Evolutionary conservation across 2,888 invertebrate species (phyloP).

Genomic region (Eristalis pertinax): DNA sequence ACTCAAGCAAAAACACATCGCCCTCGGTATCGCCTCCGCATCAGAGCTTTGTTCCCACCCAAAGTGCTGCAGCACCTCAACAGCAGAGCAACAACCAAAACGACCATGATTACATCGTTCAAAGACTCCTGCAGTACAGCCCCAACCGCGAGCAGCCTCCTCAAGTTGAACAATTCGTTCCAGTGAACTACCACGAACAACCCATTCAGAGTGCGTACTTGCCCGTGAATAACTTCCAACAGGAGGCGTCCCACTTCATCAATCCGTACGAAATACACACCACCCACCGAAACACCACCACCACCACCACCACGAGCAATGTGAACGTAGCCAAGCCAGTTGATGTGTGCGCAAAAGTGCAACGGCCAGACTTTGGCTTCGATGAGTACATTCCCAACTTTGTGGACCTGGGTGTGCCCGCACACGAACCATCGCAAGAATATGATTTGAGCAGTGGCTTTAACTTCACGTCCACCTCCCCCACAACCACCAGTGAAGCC

Average conservation of each 20-base stretch:
- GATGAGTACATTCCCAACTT: slow-evolving; percentile 53
- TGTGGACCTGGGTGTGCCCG: slow-evolving; percentile 34
- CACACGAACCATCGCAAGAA: slow-evolving; percentile 24
- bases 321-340: background rate
- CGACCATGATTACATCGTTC: slow-evolving; percentile 74
- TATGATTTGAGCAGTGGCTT: background rate
- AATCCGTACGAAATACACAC: slow-evolving; percentile 57
- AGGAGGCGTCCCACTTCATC: slow-evolving; percentile 42
- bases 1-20: slow-evolving; percentile 41
- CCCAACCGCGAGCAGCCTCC: slow-evolving; percentile 36
- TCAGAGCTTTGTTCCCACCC: slow-evolving; percentile 13
- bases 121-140: slow-evolving; percentile 74
- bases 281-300: background rate
- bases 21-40: slow-evolving; percentile 49
- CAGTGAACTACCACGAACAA: slow-evolving; percentile 43
- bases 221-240: background rate
- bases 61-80: background rate
- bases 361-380: slow-evolving; percentile 4
- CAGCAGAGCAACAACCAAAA: slow-evolving; percentile 15
- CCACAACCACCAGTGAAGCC: slow-evolving; percentile 43
- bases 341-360: background rate
- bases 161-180: slow-evolving; percentile 15
- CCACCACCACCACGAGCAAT: background rate
- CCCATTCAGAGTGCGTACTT: slow-evolving; percentile 1
- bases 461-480: slow-evolving; percentile 35